These are phyloP conservation scores for Yponomeuta sedellus DNA, from an alignment of 2,888 invertebrate genomes.

Conservation along the genomic window DNA sequence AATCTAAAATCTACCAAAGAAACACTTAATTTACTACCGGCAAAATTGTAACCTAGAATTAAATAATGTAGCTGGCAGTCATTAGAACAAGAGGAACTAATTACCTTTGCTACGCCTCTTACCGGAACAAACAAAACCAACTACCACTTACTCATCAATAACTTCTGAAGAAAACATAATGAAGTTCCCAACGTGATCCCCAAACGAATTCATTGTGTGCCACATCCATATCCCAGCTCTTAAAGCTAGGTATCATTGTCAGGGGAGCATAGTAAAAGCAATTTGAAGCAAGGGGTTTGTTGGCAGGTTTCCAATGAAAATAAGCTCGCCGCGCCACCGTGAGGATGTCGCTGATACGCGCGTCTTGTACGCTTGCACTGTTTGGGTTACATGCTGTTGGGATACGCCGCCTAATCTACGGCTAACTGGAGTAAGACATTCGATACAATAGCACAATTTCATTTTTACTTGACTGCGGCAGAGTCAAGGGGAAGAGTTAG, in stretches of 20 bases:
- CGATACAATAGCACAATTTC: too few species aligned
- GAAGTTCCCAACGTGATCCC: neutral
- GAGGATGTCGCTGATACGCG: constrained; percentile 27
- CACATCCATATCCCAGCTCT: neutral
- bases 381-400: neutral
- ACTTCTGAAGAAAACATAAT: neutral
- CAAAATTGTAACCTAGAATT: too few species aligned
- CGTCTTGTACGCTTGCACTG: neutral
- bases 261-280: constrained; percentile 58
- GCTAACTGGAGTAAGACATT: too few species aligned
- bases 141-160: too few species aligned
- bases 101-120: too few species aligned
- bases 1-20: too few species aligned
- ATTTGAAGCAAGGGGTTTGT: constrained; percentile 55
- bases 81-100: too few species aligned
- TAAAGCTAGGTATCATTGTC: constrained; percentile 49
- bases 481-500: too few species aligned
- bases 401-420: neutral
- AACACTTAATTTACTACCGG: too few species aligned
- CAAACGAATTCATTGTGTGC: constrained; percentile 4
- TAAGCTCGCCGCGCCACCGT: constrained; percentile 65
- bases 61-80: too few species aligned
- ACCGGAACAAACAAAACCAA: too few species aligned
- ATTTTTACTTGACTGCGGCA: too few species aligned
- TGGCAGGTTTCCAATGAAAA: constrained; percentile 68